Conservation (phyloP, 2,888 invertebrate genomes). For the Oscheius onirici region DNA sequence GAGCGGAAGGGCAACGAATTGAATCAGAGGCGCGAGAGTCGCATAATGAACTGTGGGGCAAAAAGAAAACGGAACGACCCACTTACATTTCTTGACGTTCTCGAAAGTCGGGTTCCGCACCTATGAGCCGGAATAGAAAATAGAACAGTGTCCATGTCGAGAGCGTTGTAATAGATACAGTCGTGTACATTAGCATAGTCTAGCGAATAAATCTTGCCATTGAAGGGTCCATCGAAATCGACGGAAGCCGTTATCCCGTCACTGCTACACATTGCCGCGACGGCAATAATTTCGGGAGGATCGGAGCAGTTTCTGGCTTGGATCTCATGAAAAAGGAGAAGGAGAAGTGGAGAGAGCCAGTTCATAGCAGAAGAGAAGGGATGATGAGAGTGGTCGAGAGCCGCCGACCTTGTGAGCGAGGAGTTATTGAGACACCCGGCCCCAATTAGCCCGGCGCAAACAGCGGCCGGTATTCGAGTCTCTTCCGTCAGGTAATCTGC, state of each 20-base stretch:
- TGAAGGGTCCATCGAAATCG: slow-evolving; percentile 67
- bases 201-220: slow-evolving; percentile 68
- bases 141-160: slow-evolving; percentile 63
- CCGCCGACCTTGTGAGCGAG: slow-evolving; percentile 26
- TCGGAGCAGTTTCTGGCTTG: slow-evolving; percentile 2
- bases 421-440: slow-evolving; percentile 33
- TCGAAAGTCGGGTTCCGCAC: slow-evolving; percentile 67
- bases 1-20: not conserved
- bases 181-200: slow-evolving; percentile 65
- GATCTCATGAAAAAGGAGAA: not conserved
- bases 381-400: not conserved
- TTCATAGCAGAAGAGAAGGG: not conserved
- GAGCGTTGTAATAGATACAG: slow-evolving; percentile 69
- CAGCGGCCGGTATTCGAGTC: slow-evolving; percentile 13
- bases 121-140: slow-evolving; percentile 70
- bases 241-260: slow-evolving; percentile 70
- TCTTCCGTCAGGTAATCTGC: slow-evolving; percentile 24
- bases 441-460: slow-evolving; percentile 29
- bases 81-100: slow-evolving; percentile 66
- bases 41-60: too few species aligned
- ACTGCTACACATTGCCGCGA: slow-evolving; percentile 69
- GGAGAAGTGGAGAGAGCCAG: slow-evolving; percentile 6
- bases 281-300: slow-evolving; percentile 38
- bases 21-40: too few species aligned
- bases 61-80: not conserved